Conservation (phyloP, 2,113 vertebrate species). For the Esox niger region DNA sequence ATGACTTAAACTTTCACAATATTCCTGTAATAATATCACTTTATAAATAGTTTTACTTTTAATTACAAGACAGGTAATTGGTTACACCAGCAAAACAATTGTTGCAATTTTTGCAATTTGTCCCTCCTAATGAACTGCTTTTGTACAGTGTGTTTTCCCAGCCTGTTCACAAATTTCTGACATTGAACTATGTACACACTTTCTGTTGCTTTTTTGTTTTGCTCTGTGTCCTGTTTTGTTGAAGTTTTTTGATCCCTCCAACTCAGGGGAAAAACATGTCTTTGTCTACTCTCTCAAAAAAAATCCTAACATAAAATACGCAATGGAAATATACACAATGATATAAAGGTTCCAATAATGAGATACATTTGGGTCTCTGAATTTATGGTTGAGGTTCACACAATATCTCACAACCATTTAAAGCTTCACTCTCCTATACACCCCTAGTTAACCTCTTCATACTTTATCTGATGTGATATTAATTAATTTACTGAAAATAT, state of each 20-base stretch:
- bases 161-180: not conserved
- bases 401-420: not conserved
- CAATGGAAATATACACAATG: not conserved
- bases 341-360: not conserved
- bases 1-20: no score
- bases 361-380: not conserved
- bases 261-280: not conserved
- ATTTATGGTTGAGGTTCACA: not conserved
- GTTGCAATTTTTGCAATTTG: no score
- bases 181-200: constrained; percentile 1
- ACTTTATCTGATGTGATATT: no score
- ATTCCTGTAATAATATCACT: no score
- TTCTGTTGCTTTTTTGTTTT: not conserved
- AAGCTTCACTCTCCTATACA: no score
- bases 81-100: no score
- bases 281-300: not conserved
- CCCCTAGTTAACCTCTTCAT: not conserved
- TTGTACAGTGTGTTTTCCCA: not conserved
- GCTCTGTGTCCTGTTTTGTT: not conserved
- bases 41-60: no score
- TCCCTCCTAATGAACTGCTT: no score
- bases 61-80: no score
- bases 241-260: not conserved
- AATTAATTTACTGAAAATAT: no score
- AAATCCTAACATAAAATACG: not conserved